phyloP scores from a whole-genome alignment of 2,888 invertebrate genomes.

The Candidula unifasciata region DNA sequence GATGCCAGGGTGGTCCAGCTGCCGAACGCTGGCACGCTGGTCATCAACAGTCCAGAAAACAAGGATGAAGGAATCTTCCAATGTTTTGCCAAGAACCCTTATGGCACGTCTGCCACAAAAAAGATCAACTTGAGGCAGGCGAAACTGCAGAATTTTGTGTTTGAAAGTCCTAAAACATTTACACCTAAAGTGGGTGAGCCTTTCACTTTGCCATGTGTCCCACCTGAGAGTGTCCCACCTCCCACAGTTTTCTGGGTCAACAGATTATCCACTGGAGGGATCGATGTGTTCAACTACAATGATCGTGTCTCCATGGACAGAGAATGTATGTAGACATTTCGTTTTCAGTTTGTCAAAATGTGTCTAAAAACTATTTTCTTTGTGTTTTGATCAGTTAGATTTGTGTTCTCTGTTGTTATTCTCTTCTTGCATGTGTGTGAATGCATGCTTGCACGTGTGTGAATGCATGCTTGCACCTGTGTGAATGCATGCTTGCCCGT shows the following conservation, averaged over 20 bases:
- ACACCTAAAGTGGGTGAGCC: constrained; percentile 88
- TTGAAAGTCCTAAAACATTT: not conserved
- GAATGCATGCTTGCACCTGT: too few species aligned
- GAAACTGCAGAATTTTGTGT: constrained; percentile 63
- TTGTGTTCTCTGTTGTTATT: too few species aligned
- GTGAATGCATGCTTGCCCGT: too few species aligned
- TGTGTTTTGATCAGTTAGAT: not conserved
- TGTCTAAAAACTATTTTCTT: not conserved
- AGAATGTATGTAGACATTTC: constrained; percentile 79
- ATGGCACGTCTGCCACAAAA: constrained; percentile 93
- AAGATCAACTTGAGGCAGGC: constrained; percentile 68
- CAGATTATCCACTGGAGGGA: constrained; percentile 79
- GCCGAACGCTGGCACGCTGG: constrained; percentile 91
- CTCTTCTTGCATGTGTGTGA: too few species aligned
- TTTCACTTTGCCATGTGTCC: constrained; percentile 91
- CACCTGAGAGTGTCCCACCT: constrained; percentile 97
- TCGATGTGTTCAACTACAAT: constrained; percentile 77
- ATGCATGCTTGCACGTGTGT: too few species aligned
- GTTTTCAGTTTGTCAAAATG: not conserved
- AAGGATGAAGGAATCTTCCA: constrained; percentile 97
- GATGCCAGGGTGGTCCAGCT: constrained; percentile 96
- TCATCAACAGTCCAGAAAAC: constrained; percentile 90
- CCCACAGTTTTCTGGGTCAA: constrained; percentile 96
- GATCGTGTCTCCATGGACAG: constrained; percentile 96
- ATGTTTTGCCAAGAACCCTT: constrained; percentile 94